Percentiles rank a stretch among this genome's conserved stretches.
phyloP scores from a whole-genome alignment of 2,888 invertebrate species.

The Thecophora atra region DNA sequence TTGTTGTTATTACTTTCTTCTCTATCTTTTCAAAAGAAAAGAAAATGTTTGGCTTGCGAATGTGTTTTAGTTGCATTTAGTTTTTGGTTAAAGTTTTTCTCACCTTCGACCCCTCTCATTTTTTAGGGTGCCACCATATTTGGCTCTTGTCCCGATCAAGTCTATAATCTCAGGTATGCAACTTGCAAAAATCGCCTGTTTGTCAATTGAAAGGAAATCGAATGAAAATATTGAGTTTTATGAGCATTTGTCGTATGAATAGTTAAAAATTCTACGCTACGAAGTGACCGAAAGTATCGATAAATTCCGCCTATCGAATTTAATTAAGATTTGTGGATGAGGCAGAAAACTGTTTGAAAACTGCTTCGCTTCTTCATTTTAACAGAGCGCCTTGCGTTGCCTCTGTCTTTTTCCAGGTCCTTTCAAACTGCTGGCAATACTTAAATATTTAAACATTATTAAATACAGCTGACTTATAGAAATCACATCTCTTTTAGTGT shows the following conservation, averaged over 20 bases:
- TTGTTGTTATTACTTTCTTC: constrained; percentile 47
- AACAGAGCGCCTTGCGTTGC: neutral
- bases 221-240: neutral
- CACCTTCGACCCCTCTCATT: constrained; percentile 99
- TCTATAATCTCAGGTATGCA: constrained; percentile 99
- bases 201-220: constrained; percentile 49
- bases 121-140: constrained; percentile 99
- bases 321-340: neutral
- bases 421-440: neutral
- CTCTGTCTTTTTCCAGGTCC: neutral
- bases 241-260: neutral
- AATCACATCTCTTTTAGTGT: constrained; percentile 11
- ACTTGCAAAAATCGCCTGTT: constrained; percentile 99
- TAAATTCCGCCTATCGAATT: neutral
- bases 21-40: neutral
- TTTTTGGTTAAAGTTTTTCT: constrained; percentile 68
- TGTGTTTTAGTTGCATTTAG: constrained; percentile 46
- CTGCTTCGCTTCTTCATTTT: too few species aligned
- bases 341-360: too few species aligned
- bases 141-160: constrained; percentile 99
- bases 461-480: too few species aligned
- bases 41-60: too few species aligned
- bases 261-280: neutral
- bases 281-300: neutral
- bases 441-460: too few species aligned